These are phyloP conservation scores for Ageneiosus marmoratus DNA, from an alignment of 2,113 vertebrate species.

Conservation along the genomic window DNA sequence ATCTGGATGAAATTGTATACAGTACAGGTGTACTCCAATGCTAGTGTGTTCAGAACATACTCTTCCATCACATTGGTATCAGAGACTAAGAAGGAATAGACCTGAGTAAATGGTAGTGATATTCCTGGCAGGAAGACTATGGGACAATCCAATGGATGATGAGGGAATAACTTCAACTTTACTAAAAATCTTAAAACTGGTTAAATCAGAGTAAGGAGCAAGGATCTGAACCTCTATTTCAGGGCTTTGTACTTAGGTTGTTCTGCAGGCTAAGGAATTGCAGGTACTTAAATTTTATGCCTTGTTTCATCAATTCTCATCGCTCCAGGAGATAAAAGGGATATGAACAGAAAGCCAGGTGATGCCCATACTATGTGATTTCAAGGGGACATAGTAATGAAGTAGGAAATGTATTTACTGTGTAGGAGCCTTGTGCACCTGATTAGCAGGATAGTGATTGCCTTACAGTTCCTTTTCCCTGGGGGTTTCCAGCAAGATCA, in stretches of 20 bases:
- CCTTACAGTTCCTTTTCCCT: neutral
- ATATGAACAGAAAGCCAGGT: slow-evolving; percentile 2
- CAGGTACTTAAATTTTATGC: neutral
- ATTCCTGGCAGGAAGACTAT: neutral
- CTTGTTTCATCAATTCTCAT: neutral
- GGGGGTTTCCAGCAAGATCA: neutral
- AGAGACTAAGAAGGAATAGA: neutral
- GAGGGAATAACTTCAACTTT: neutral
- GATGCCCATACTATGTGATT: neutral
- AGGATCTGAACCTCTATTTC: neutral
- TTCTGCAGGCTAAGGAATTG: neutral
- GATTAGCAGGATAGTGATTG: slow-evolving; percentile 1
- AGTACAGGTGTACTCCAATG: neutral
- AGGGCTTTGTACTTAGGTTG: neutral
- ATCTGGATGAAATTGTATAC: neutral
- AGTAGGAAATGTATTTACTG: neutral
- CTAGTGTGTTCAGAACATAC: neutral
- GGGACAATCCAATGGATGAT: neutral
- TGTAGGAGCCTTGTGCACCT: neutral
- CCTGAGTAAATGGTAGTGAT: neutral
- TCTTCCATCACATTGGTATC: too few relatives aligned
- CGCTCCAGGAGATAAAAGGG: neutral
- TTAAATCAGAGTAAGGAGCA: neutral
- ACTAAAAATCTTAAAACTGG: neutral
- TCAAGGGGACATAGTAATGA: neutral